Base-by-base conservation (phyloP, 1,140 invertebrate species). In the Coboldia fuscipes region DNA sequence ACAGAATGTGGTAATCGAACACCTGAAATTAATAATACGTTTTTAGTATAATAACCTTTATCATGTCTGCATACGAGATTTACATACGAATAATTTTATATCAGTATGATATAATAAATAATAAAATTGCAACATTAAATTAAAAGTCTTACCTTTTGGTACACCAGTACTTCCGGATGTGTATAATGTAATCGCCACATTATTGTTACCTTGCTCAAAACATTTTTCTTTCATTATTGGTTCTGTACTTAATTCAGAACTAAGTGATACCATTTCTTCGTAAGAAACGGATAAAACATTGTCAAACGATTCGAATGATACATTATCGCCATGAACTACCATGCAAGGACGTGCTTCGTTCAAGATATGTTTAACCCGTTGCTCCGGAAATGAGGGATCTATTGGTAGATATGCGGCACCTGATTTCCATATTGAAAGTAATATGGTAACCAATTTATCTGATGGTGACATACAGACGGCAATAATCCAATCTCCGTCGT, bases 141-240 rank as follows among this genome's bases (percentile, higher is more conserved):
- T n/a, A n/a, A n/a, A n/a, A n/a, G n/a, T 50, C 21, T 61, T 63
- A 67, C 83, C 88, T 70, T 93, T 93, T 3, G 88, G 86, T 26
- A 79, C 61, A 28, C 88, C 89, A 8, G 86, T 92, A 48, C 85
- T 90, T 23, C 89, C 88, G 30, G 85, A 92, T 30, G 88, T 94
- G 45, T 92, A 93, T 4, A 89, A 60, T 24, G 92, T 72, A 12
- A 85, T 76, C 7, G 74, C 81, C 6, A 73, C 58, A 42, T 68
- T 56, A 37, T 62, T 57, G 3, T 45, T 40, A 23, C 44, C 28
- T 33, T 49, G n/a, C n/a, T n/a, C n/a, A n/a, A n/a, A n/a, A n/a
- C n/a, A n/a, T n/a, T n/a, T n/a, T 41, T 7, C 16, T 19, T n/a
- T n/a, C n/a, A n/a, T n/a, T n/a, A n/a, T n/a, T n/a, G n/a, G n/a